phyloP scores from a whole-genome alignment of 2,113 vertebrate genomes.

The Eptesicus fuscus region DNA sequence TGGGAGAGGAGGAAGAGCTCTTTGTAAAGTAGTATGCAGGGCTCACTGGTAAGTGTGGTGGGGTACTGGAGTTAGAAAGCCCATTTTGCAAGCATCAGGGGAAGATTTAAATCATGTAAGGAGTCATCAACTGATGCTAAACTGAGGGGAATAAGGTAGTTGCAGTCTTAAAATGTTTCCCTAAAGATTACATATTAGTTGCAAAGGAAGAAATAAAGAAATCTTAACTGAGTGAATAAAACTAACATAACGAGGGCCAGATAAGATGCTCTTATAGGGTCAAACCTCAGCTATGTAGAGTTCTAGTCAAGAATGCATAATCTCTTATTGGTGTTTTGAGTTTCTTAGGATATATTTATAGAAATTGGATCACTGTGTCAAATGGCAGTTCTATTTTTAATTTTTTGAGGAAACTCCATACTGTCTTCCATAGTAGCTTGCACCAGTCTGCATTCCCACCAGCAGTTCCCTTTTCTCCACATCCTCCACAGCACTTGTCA shows the following conservation, averaged over 20 bases:
- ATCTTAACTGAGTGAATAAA: background rate
- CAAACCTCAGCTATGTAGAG: background rate
- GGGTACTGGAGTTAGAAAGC: background rate
- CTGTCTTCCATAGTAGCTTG: too few species aligned
- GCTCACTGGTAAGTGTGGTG: background rate
- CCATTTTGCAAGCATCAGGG: background rate
- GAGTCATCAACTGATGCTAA: background rate
- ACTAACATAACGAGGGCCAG: background rate
- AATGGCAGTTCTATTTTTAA: too few species aligned
- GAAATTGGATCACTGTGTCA: too few species aligned
- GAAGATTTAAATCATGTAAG: background rate
- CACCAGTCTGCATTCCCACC: too few species aligned
- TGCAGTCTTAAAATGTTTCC: background rate
- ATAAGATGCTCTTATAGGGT: background rate
- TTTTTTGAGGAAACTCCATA: too few species aligned
- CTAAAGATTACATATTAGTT: background rate
- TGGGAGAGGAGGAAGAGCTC: background rate
- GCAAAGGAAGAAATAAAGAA: background rate
- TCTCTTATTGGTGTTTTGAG: too few species aligned
- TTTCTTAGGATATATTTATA: too few species aligned
- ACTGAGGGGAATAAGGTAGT: background rate
- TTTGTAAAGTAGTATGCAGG: too few species aligned
- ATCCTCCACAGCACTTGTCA: too few species aligned
- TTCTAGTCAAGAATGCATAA: background rate
- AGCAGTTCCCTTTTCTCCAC: too few species aligned